phyloP scores from a whole-genome alignment of 2,888 invertebrate species.

The Spisula subtruncata region DNA sequence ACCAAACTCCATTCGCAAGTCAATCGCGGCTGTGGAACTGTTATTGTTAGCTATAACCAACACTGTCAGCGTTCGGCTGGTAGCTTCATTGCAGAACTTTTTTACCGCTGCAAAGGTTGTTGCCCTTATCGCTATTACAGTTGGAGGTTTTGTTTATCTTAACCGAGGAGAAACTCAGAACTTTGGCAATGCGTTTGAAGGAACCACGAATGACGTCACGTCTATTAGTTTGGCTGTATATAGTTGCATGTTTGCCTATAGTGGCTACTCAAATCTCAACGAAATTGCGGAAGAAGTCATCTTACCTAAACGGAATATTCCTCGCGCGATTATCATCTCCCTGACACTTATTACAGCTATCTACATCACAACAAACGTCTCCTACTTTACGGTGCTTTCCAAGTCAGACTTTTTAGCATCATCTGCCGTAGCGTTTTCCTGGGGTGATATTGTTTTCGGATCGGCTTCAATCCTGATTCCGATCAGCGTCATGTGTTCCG shows the following conservation, averaged over 20 bases:
- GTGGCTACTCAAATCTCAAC: slow-evolving; percentile 75
- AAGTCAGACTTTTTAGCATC: slow-evolving; percentile 60
- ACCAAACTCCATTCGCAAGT: slow-evolving; percentile 68
- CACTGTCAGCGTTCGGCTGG: slow-evolving; percentile 97
- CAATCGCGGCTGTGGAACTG: slow-evolving; percentile 64
- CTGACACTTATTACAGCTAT: slow-evolving; percentile 53
- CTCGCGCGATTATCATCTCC: slow-evolving; percentile 60
- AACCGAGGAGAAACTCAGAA: slow-evolving; percentile 56
- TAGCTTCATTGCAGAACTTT: slow-evolving; percentile 97
- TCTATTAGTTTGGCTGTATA: slow-evolving; percentile 65
- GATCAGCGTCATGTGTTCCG: slow-evolving; percentile 67
- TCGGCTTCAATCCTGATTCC: slow-evolving; percentile 65
- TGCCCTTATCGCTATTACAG: slow-evolving; percentile 62
- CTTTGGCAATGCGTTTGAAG: slow-evolving; percentile 66
- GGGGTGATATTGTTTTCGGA: slow-evolving; percentile 62
- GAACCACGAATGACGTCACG: slow-evolving; percentile 59
- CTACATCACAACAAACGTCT: slow-evolving; percentile 64
- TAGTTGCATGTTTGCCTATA: slow-evolving; percentile 71
- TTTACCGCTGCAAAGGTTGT: slow-evolving; percentile 96
- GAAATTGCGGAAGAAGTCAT: slow-evolving; percentile 68
- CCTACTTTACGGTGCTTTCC: slow-evolving; percentile 58
- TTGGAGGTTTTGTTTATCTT: slow-evolving; percentile 63
- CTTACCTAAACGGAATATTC: slow-evolving; percentile 65
- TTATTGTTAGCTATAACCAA: slow-evolving; percentile 96
- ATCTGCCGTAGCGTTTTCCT: slow-evolving; percentile 64